Conservation (phyloP, 1,140 invertebrate genomes). For the Drosophila novamexicana region DNA sequence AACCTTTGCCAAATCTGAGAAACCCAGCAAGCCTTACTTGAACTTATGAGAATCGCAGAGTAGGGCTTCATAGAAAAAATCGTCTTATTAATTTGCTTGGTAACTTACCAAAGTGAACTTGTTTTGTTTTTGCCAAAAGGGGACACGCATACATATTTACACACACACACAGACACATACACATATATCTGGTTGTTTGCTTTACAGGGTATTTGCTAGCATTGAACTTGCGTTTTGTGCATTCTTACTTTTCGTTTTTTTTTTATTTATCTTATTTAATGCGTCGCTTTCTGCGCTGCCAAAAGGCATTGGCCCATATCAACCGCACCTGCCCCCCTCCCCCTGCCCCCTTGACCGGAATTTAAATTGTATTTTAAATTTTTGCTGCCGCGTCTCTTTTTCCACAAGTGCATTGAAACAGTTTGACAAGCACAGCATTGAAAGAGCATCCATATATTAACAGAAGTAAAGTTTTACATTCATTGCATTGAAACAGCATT, state of each 20-base stretch:
- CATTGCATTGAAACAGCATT: not conserved
- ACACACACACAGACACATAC: not conserved
- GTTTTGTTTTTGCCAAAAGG: too few relatives aligned
- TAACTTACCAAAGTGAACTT: too few relatives aligned
- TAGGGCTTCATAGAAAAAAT: too few relatives aligned
- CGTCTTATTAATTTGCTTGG: too few relatives aligned
- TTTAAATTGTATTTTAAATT: constrained; percentile 62
- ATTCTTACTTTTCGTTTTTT: constrained; percentile 26
- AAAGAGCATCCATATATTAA: too few relatives aligned
- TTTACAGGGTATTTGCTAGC: constrained; percentile 23
- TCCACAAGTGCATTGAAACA: constrained; percentile 38
- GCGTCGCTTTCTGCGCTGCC: constrained; percentile 47
- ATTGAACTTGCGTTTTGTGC: not conserved
- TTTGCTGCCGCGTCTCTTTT: constrained; percentile 31
- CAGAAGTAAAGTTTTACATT: not conserved
- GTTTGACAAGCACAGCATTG: not conserved
- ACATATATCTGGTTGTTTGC: too few relatives aligned
- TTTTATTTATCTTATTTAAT: constrained; percentile 7
- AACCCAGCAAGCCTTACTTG: too few relatives aligned
- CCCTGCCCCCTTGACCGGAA: constrained; percentile 30
- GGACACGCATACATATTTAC: not conserved
- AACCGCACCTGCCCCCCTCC: constrained; percentile 18
- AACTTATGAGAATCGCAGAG: too few relatives aligned
- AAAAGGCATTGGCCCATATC: constrained; percentile 68
- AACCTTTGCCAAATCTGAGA: too few relatives aligned